Base-by-base conservation (phyloP, 2,888 invertebrate genomes). In the Xestoiulus laeticollis region DNA sequence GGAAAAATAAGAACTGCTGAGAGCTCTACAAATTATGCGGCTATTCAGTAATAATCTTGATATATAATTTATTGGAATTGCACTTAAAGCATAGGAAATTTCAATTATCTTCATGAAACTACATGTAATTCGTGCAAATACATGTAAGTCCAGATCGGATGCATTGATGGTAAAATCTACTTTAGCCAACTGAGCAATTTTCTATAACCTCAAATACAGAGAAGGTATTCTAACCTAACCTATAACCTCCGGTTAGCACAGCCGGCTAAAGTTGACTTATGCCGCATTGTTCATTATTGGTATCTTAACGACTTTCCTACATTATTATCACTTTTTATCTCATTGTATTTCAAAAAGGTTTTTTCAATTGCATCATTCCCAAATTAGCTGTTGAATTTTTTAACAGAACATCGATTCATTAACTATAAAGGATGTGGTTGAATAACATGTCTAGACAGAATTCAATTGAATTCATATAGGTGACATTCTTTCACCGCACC, bases 401-500 rank as follows among this genome's bases (percentile, higher is more conserved):
- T 22, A 22, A 16, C 16, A 30, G 16, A 38, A 26, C 22, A 68
- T 59, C 59, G 59, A 68, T 22, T 68, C 22, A 5, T 68, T 12
- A 22, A 12, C 22, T 16, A 53, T 30, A 30, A 12, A 26, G 5
- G 1, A 32, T 30, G 30, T 26, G 26, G 10, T 78, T 78, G 78
- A 32, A 12, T 32, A 78, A 30, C 16, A 30, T 16, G 48, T 48
- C 48, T 48, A 48, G 48, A 48, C 48, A 4, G 48, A 14, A 32
- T 78, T 30, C 30, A 10, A 78, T 30, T 2, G 2, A 78, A 78
- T 78, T 78, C 30, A 78, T n/a, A n/a, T 78, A 16, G 26, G 78
- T 78, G 78, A 78, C 78, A 78, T 78, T 32, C 12, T 78, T 78
- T 78, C 78, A 78, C 30, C 78, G 78, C 48, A 16, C 78, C 26